Evolutionary conservation across 2,113 vertebrate genomes (phyloP).

Genomic region (Candoia aspera): DNA sequence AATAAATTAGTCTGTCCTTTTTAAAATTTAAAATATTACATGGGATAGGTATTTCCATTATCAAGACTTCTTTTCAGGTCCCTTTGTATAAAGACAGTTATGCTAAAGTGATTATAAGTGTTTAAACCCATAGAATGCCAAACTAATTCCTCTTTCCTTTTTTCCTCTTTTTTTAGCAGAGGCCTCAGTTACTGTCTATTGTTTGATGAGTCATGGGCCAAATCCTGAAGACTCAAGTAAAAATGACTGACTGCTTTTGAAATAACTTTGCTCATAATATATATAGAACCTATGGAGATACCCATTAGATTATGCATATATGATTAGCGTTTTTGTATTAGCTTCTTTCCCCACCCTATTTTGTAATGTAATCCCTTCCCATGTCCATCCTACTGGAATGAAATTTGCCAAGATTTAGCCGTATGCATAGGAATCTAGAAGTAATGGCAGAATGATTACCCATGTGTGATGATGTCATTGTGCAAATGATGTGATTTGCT

Average conservation of each 20-base stretch:
- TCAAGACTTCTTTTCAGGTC: not conserved
- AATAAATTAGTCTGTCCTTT: not conserved
- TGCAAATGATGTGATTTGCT: not conserved
- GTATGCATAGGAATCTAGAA: not conserved
- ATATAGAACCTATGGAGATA: accelerated
- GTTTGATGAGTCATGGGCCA: not conserved
- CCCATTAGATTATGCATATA: not conserved
- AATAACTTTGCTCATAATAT: accelerated
- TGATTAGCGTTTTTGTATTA: not conserved
- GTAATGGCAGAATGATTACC: not conserved
- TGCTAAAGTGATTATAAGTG: accelerated
- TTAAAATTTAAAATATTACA: not conserved
- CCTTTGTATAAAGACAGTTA: not conserved
- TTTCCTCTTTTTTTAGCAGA: not conserved
- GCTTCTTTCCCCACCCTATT: not conserved
- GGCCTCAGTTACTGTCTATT: accelerated
- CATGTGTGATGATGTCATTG: not conserved
- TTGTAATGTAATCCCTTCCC: not conserved
- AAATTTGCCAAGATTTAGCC: not conserved
- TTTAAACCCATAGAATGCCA: accelerated
- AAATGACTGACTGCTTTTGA: not conserved
- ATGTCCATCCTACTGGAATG: not conserved
- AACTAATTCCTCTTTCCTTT: not conserved
- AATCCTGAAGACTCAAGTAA: not conserved
- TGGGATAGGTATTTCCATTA: not conserved